Evolutionary conservation across 1,140 invertebrate species (phyloP).

Genomic region (Bombus confusus): DNA sequence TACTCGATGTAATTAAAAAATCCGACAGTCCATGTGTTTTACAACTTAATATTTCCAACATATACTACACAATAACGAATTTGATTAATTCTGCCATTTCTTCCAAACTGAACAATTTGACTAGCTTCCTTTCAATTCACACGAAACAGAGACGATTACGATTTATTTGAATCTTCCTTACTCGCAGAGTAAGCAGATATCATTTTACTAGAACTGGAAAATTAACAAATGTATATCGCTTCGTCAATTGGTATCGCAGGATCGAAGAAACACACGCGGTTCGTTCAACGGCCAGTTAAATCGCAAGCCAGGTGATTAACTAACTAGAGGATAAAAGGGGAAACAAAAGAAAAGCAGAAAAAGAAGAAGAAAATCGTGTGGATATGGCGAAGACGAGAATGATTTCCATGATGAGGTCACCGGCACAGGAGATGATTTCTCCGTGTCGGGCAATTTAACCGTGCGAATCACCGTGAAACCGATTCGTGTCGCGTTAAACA

Average conservation of each 20-base stretch:
- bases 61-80: too few relatives aligned
- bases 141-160: too few relatives aligned
- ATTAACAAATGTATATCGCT: too few relatives aligned
- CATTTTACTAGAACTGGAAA: too few relatives aligned
- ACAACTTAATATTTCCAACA: too few relatives aligned
- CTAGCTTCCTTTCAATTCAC: too few relatives aligned
- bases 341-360: neutral
- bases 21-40: too few relatives aligned
- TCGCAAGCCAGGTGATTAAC: neutral
- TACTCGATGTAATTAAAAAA: too few relatives aligned
- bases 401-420: slow-evolving; percentile 40
- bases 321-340: neutral
- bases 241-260: neutral
- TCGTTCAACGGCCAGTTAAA: neutral
- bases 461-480: slow-evolving; percentile 54
- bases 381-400: neutral
- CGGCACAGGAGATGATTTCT: slow-evolving; percentile 40
- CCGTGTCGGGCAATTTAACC: slow-evolving; percentile 46
- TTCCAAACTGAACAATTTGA: too few relatives aligned
- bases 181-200: too few relatives aligned
- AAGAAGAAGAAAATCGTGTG: neutral
- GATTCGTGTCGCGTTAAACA: slow-evolving; percentile 58
- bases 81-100: too few relatives aligned
- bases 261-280: neutral
- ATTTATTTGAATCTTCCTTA: too few relatives aligned